phyloP scores from a whole-genome alignment of 2,113 vertebrate species.

The Redunca redunca region DNA sequence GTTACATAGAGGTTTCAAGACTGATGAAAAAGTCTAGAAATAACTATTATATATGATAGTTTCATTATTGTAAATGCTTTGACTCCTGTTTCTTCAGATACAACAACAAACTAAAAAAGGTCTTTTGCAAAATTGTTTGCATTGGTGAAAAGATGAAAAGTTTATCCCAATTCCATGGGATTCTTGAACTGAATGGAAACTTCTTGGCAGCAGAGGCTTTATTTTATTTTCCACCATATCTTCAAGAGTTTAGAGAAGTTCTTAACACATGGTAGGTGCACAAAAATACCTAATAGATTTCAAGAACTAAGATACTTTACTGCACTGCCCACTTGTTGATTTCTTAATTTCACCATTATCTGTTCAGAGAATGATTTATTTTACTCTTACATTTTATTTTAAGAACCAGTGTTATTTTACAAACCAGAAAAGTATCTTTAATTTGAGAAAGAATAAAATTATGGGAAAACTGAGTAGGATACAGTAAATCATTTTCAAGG shows the following conservation, averaged over 20 bases:
- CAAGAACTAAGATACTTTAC: not conserved
- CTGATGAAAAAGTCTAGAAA: not conserved
- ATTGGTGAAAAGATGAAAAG: not conserved
- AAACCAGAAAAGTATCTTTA: not conserved
- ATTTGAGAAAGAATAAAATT: not conserved
- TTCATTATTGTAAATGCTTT: conserved; percentile 16
- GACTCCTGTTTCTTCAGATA: not conserved
- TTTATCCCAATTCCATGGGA: not conserved
- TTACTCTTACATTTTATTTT: conserved; percentile 33
- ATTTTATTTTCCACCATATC: not conserved
- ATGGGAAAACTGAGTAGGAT: not conserved
- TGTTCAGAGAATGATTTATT: not conserved
- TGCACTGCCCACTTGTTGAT: not conserved
- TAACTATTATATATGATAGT: not conserved
- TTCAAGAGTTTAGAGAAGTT: not conserved
- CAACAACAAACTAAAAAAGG: not conserved
- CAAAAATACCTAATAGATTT: not conserved
- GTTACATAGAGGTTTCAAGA: conserved; percentile 37
- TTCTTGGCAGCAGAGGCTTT: not conserved
- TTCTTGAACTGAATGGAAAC: not conserved
- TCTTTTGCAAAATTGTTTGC: not conserved
- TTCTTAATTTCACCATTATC: not conserved
- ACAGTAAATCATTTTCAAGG: conserved; percentile 38
- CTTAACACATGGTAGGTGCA: not conserved
- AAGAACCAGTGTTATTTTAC: conserved; percentile 23